Evolutionary conservation across 2,888 invertebrate genomes (phyloP).

Genomic region (Allophyes oxyacanthae): DNA sequence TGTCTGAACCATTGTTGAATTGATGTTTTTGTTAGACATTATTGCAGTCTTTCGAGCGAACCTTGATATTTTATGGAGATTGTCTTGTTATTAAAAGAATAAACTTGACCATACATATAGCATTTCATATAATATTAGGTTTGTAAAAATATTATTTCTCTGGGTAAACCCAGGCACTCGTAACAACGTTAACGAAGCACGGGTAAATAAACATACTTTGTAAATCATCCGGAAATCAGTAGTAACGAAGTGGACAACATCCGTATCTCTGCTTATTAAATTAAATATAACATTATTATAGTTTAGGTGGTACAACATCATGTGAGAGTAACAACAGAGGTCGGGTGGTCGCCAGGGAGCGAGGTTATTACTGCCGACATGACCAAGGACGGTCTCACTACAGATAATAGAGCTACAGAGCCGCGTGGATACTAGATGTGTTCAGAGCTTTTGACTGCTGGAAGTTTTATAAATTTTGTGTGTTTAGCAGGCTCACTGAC

Average conservation of each 20-base stretch:
- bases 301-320: background rate
- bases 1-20: slow-evolving; percentile 22
- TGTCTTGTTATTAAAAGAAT: slow-evolving; percentile 15
- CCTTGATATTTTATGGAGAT: slow-evolving; percentile 6
- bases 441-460: too few species aligned
- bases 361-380: slow-evolving; percentile 31
- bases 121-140: too few species aligned
- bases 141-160: too few species aligned
- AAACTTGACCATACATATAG: background rate
- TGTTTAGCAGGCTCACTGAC: too few species aligned
- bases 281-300: slow-evolving; percentile 14
- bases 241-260: background rate
- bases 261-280: background rate
- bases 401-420: background rate
- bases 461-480: too few species aligned
- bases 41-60: slow-evolving; percentile 6
- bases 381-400: slow-evolving; percentile 13
- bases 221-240: too few species aligned
- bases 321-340: slow-evolving; percentile 1
- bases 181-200: too few species aligned
- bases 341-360: slow-evolving; percentile 18
- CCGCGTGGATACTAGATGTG: background rate
- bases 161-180: too few species aligned
- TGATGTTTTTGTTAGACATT: slow-evolving; percentile 26
- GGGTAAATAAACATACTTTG: too few species aligned